Evolutionary conservation across 1,140 invertebrate genomes (phyloP).

Genomic region (Lepidurus couesii): DNA sequence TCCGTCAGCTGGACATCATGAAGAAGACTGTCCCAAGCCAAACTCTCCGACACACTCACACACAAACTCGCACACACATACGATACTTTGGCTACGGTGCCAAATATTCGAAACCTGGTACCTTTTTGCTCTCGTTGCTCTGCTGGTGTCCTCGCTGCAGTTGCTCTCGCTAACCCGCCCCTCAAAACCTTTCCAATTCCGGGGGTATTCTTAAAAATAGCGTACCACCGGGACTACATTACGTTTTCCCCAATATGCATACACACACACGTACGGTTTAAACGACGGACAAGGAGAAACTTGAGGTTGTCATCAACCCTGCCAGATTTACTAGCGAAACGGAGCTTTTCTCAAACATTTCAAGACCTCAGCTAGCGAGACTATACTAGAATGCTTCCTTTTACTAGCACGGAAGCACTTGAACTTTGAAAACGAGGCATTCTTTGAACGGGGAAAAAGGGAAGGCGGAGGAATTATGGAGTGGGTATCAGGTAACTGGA

Average conservation of each 20-base stretch:
- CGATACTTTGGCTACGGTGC: slow-evolving; percentile 4
- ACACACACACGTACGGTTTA: background rate
- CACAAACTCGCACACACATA: background rate
- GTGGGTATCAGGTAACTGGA: background rate
- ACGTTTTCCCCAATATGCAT: too few relatives aligned
- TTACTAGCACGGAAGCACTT: too few relatives aligned
- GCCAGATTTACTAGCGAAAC: background rate
- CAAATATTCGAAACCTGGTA: slow-evolving; percentile 13
- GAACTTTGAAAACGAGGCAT: background rate
- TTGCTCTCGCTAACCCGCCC: background rate
- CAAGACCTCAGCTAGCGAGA: too few relatives aligned
- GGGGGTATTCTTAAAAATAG: background rate
- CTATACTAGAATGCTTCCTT: too few relatives aligned
- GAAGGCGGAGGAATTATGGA: background rate
- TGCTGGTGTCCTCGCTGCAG: background rate
- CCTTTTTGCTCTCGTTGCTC: background rate
- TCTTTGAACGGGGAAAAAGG: background rate
- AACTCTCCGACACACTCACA: background rate
- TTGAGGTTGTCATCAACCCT: background rate
- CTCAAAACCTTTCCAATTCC: background rate
- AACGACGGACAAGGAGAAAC: background rate
- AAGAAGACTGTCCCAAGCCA: background rate
- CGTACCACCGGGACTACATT: background rate
- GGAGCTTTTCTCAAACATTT: background rate
- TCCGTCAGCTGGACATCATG: slow-evolving; percentile 13